Conservation (phyloP, 2,797 vertebrate species). For the Podargus strigoides region DNA sequence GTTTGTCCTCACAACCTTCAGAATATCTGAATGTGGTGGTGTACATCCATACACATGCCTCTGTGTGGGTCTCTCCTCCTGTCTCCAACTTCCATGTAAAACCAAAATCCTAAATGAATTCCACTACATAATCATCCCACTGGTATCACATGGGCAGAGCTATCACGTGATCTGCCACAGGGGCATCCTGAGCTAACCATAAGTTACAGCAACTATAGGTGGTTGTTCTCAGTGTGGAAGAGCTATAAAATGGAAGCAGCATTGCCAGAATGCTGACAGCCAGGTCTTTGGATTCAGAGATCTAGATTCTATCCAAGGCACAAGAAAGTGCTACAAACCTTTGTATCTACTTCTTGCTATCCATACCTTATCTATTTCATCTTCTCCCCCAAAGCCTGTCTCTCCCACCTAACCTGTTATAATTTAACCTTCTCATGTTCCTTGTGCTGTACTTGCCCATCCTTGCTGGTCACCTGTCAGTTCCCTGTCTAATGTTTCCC, state of each 20-base stretch:
- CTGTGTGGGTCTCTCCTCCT: not conserved
- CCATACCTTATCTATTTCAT: not conserved
- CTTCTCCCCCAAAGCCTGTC: not conserved
- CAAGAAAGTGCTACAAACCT: not conserved
- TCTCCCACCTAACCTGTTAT: not conserved
- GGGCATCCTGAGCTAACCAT: not conserved
- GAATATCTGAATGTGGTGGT: not conserved
- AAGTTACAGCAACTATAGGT: not conserved
- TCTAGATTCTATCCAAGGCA: not conserved
- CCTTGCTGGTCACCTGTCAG: not conserved
- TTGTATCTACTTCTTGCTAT: not conserved
- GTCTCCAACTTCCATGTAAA: not conserved
- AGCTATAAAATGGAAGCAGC: not conserved
- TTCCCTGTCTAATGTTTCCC: not conserved
- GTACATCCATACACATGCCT: not conserved
- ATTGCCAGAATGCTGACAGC: not conserved
- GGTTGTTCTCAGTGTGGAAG: not conserved
- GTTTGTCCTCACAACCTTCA: not conserved
- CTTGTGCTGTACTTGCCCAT: rapidly evolving
- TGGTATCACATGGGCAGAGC: not conserved
- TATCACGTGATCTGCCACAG: not conserved
- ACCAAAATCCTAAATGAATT: not conserved
- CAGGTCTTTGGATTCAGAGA: not conserved
- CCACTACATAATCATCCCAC: not conserved
- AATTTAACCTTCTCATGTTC: not conserved